Base-by-base conservation (phyloP, 2,888 invertebrate genomes). In the Thecophora atra region DNA sequence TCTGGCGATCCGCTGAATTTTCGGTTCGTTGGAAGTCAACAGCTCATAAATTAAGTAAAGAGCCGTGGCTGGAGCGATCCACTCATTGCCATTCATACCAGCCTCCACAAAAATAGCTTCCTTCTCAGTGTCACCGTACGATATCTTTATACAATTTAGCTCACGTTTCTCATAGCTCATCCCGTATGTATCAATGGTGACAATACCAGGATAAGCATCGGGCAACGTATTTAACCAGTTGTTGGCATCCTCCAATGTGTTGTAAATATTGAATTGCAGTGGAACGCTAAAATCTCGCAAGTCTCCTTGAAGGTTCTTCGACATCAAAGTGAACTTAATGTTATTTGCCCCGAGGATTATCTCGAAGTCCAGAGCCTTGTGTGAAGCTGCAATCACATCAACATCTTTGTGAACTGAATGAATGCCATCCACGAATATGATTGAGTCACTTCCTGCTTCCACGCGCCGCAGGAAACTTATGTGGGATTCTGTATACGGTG, bases 81-180 rank as follows among this genome's bases (percentile, higher is more conserved):
- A 95, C 84, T 95, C 95, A 60, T 94, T 90, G 0, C 90, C 93
- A 74, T 93, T 89, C 78, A 93, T 92, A 54, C 90, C 90, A 44
- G 86, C 89, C 80, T 91, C 91, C 71, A 91, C 86, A 75, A 91
- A 89, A 71, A 91, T 86, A 0, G 89, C 88, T 72, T 89, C 88
- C 28, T 88, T 80, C 70, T 91, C 89, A 69, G 88, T 78, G 4
- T 91, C 88, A 0, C 89, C 89, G 78, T 92, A 90, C 78, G 89
- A 90, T 8, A 89, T 88, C 63, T 79, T 77, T 19, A 90, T 90
- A 68, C 85, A 87, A 8, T 81, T 81, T 24, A 91, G 79, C 0
- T 88, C 76, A 73, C 88, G 58, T 15, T 13, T 2, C 15, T 58
- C 26, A 58, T 26, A 58, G 24, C 58, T 88, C 66, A 81, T 81